These are phyloP conservation scores for Paragorgia papillata DNA, from an alignment of 92 coral and sea anemone species.

Conservation along the genomic window DNA sequence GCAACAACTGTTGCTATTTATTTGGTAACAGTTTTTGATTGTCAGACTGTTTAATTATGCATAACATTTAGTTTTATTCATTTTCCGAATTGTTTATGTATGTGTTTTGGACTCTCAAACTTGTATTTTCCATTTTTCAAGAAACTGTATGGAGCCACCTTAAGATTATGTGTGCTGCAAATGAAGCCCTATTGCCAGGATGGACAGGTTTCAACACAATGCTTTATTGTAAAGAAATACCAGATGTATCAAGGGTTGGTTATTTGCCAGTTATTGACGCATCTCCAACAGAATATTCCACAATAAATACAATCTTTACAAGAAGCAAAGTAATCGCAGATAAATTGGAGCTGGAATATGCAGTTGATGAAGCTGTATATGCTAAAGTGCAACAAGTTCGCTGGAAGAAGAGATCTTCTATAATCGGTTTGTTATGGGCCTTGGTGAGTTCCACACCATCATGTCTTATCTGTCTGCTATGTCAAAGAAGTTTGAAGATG, in stretches of 20 bases:
- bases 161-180: neutral
- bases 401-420: constrained; percentile 44
- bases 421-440: constrained; percentile 39
- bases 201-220: constrained; percentile 55
- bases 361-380: constrained; percentile 43
- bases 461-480: too few species aligned
- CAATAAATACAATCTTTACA: constrained; percentile 6
- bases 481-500: too few species aligned
- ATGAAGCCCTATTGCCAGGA: neutral
- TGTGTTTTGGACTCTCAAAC: too few species aligned
- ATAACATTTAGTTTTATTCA: too few species aligned
- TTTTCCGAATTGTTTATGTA: too few species aligned
- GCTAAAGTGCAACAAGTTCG: too few species aligned
- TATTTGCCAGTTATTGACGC: constrained; percentile 48
- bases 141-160: too few species aligned
- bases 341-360: constrained; percentile 34
- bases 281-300: constrained; percentile 40
- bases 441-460: constrained; percentile 52
- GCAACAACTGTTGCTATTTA: too few species aligned
- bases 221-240: constrained; percentile 14
- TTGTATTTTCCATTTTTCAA: too few species aligned
- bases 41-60: too few species aligned
- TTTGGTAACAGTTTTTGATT: too few species aligned
- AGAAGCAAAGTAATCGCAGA: constrained; percentile 34
- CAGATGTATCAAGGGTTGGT: constrained; percentile 43